Percentiles rank a stretch among this genome's conserved stretches.
phyloP scores from a whole-genome alignment of 2,888 invertebrate species.

The Magallana nippona region DNA sequence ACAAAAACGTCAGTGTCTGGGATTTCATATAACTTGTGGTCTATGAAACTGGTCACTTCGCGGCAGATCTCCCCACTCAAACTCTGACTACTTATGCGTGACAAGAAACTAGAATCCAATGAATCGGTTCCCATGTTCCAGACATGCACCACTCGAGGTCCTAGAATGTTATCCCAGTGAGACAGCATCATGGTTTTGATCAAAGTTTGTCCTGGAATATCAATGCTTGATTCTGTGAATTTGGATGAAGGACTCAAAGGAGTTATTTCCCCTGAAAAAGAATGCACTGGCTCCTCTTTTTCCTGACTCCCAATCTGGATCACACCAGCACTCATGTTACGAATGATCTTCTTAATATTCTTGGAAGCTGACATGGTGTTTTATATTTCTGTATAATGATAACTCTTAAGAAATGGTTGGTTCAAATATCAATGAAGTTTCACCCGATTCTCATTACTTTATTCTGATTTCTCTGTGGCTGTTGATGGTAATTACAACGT shows the following conservation, averaged over 20 bases:
- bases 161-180: constrained; percentile 78
- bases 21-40: constrained; percentile 75
- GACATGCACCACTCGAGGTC: constrained; percentile 74
- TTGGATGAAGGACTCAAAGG: constrained; percentile 72
- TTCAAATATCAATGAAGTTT: too few species aligned
- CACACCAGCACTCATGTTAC: constrained; percentile 46
- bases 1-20: constrained; percentile 72
- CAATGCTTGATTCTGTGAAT: constrained; percentile 64
- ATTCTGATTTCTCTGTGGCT: constrained; percentile 71
- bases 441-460: constrained; percentile 50
- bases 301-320: constrained; percentile 36
- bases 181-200: constrained; percentile 69
- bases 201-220: constrained; percentile 60
- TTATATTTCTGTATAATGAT: not conserved
- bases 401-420: too few species aligned
- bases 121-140: constrained; percentile 65
- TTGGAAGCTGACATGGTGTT: constrained; percentile 42
- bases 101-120: constrained; percentile 62
- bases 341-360: constrained; percentile 44
- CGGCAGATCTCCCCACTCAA: constrained; percentile 77
- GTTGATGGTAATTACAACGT: constrained; percentile 74
- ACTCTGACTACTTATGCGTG: constrained; percentile 73
- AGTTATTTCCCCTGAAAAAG: constrained; percentile 46
- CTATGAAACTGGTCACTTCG: constrained; percentile 71
- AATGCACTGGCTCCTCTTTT: not conserved